Conservation (phyloP, 2,888 invertebrate species). For the Tubulanus polymorphus region DNA sequence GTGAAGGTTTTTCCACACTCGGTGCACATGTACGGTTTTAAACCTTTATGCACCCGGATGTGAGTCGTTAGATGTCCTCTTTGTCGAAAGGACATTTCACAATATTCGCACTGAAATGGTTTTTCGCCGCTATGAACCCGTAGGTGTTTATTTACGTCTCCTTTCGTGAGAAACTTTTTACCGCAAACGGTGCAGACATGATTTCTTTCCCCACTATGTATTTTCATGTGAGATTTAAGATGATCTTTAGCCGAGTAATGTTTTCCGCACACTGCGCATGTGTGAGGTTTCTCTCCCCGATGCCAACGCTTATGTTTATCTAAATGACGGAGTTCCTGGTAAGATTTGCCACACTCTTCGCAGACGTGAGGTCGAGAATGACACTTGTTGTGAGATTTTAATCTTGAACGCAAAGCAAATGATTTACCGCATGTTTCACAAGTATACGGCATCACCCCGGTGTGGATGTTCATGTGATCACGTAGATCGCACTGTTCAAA, state of each 20-base stretch:
- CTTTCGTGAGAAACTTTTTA: constrained; percentile 23
- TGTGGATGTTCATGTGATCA: constrained; percentile 54
- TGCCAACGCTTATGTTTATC: no score
- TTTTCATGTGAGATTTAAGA: constrained; percentile 31
- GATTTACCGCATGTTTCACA: constrained; percentile 46
- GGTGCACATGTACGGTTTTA: constrained; percentile 28
- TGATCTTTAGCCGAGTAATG: no score
- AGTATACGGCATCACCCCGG: constrained; percentile 46
- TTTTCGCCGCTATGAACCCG: constrained; percentile 20
- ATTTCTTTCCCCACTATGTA: constrained; percentile 23
- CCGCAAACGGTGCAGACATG: constrained; percentile 25
- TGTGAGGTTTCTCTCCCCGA: no score
- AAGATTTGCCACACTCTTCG: no score
- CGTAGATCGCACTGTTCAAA: no score
- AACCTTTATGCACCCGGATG: constrained; percentile 22
- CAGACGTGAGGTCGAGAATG: no score
- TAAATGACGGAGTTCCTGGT: no score
- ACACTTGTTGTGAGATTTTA: no score
- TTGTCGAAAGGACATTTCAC: constrained; percentile 26
- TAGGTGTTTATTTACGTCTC: constrained; percentile 24
- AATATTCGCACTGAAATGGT: constrained; percentile 28
- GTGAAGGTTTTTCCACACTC: constrained; percentile 25
- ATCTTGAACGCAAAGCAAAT: no score
- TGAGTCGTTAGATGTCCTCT: constrained; percentile 25
- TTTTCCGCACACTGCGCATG: no score